These are phyloP conservation scores for Andrena marginata DNA, from an alignment of 2,888 invertebrate species.

Conservation along the genomic window DNA sequence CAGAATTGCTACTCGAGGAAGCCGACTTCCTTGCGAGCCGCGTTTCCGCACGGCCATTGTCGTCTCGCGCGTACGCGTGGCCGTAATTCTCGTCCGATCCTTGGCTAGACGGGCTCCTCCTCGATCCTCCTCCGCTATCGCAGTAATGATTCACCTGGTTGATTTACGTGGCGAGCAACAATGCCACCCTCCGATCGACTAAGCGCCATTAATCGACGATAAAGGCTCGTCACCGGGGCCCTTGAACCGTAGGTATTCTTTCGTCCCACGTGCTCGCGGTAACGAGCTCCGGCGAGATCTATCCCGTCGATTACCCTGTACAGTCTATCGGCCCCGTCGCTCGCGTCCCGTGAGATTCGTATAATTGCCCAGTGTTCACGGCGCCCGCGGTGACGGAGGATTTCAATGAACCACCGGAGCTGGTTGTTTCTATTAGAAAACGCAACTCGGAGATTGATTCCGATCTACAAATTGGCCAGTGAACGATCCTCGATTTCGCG, in stretches of 20 bases:
- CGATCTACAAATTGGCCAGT: slow-evolving; percentile 35
- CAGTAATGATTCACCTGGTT: neutral
- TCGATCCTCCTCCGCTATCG: neutral
- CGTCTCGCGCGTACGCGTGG: neutral
- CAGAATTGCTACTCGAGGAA: neutral
- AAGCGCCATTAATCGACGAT: slow-evolving; percentile 11
- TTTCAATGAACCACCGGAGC: neutral
- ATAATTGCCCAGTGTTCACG: neutral
- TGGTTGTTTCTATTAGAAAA: no score
- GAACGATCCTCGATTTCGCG: slow-evolving; percentile 53
- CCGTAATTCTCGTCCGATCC: slow-evolving; percentile 11
- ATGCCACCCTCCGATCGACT: neutral
- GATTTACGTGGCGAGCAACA: slow-evolving; percentile 11
- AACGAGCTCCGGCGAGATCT: neutral
- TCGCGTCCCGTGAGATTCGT: neutral
- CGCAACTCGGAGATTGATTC: slow-evolving; percentile 18
- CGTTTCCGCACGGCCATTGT: neutral
- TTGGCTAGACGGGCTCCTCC: neutral
- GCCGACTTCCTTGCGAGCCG: neutral
- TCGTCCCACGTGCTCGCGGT: slow-evolving; percentile 10
- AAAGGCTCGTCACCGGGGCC: slow-evolving; percentile 6
- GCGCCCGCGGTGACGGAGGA: neutral
- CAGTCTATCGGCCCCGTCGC: neutral
- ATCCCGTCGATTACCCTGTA: neutral
- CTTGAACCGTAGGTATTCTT: slow-evolving; percentile 4